A percentile compares a stretch with the other conserved stretches of the same genome.
phyloP scores from a whole-genome alignment of 2,888 invertebrate genomes.

The Gandaritis pyraliata region DNA sequence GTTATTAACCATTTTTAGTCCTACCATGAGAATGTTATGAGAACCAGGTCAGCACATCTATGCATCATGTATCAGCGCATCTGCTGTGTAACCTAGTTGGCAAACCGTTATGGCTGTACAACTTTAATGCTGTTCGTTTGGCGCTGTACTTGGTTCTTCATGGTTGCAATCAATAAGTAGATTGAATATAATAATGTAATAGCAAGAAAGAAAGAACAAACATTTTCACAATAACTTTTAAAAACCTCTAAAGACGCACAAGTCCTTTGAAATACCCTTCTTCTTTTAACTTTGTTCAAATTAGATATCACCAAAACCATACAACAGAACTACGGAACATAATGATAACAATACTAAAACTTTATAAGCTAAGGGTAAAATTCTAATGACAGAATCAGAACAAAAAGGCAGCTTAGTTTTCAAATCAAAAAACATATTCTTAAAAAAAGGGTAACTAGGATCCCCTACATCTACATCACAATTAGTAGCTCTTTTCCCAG shows the following conservation, averaged over 20 bases:
- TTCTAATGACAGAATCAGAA: too few relatives aligned
- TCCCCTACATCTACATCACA: conserved; percentile 2
- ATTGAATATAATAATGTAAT: too few relatives aligned
- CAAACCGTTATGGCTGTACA: conserved; percentile 28
- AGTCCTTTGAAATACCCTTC: too few relatives aligned
- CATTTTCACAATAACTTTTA: too few relatives aligned
- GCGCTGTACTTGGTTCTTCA: not conserved
- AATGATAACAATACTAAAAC: too few relatives aligned
- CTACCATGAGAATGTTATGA: conserved; percentile 20
- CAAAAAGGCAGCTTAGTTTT: not conserved
- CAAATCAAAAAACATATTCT: conserved; percentile 11
- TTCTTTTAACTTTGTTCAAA: too few relatives aligned
- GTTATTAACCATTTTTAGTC: not conserved
- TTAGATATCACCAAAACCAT: not conserved
- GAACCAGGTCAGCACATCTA: conserved; percentile 31
- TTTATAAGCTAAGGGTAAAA: too few relatives aligned
- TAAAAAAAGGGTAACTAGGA: not conserved
- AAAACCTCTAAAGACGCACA: too few relatives aligned
- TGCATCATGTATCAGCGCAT: conserved; percentile 38
- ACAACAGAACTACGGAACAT: too few relatives aligned
- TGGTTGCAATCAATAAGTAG: not conserved
- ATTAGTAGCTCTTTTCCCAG: conserved; percentile 33
- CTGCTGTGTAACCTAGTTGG: conserved; percentile 44
- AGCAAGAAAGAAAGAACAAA: too few relatives aligned
- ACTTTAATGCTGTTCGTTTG: conserved; percentile 34